These are phyloP conservation scores for Actinia tenebrosa DNA, from an alignment of 64 coral and sea anemone genomes.

Conservation along the genomic window DNA sequence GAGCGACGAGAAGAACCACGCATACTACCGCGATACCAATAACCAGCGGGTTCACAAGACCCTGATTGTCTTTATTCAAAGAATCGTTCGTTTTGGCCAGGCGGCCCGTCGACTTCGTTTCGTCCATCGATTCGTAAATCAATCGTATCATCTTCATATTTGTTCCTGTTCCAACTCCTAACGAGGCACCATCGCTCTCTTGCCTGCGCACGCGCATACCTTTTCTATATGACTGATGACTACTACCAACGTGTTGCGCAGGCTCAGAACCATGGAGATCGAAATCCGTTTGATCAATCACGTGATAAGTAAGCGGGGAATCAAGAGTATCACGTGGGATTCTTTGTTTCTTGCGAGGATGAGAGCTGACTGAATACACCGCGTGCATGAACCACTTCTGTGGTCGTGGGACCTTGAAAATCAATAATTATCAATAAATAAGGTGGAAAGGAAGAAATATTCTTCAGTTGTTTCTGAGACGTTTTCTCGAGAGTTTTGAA, in stretches of 20 bases:
- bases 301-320: background rate
- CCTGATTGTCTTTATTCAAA: background rate
- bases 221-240: background rate
- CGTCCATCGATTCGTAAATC: constrained; percentile 36
- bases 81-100: background rate
- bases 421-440: background rate
- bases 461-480: too few species aligned
- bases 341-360: background rate
- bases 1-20: constrained; percentile 44
- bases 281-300: background rate
- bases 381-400: constrained; percentile 96
- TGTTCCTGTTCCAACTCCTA: constrained; percentile 63
- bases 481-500: too few species aligned
- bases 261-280: background rate
- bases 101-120: background rate
- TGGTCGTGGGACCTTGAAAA: constrained; percentile 61
- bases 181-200: background rate
- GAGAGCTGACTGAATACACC: constrained; percentile 79
- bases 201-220: constrained; percentile 52
- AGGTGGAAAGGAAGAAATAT: too few species aligned
- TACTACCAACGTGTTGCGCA: background rate
- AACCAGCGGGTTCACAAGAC: constrained; percentile 82
- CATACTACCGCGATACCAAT: constrained; percentile 84
- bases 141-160: constrained; percentile 85
- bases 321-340: background rate